Conservation (phyloP, 37 sponge, comb jelly and placozoan genomes). For the Amphimedon queenslandica region DNA sequence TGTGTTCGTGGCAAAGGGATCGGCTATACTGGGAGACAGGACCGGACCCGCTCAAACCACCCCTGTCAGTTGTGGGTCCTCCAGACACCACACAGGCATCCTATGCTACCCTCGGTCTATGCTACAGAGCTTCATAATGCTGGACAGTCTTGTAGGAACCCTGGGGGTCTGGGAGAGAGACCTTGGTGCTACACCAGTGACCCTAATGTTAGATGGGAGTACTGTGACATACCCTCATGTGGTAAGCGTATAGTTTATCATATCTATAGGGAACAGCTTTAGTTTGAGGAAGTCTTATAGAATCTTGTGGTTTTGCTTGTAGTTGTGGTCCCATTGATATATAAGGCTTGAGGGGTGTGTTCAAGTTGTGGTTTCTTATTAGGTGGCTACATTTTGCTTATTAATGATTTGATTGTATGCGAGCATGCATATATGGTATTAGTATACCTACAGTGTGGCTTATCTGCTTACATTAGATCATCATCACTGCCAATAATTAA, state of each 20-base stretch:
- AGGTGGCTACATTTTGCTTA: no score
- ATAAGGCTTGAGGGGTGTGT: no score
- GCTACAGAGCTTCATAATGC: background rate
- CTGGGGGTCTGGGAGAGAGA: slow-evolving; percentile 26
- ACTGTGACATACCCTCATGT: slow-evolving; percentile 44
- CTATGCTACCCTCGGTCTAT: background rate
- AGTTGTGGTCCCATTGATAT: no score
- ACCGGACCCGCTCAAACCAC: background rate
- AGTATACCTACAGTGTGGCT: no score
- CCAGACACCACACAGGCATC: slow-evolving; percentile 21
- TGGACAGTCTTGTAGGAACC: slow-evolving; percentile 38
- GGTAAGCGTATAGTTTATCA: slow-evolving; percentile 25
- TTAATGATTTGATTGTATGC: no score
- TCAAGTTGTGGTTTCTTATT: no score
- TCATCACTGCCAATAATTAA: no score
- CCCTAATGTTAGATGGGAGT: slow-evolving; percentile 33
- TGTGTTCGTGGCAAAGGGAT: slow-evolving; percentile 28
- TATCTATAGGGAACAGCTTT: no score
- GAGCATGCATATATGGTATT: no score
- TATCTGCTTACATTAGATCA: no score
- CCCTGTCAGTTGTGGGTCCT: slow-evolving; percentile 29
- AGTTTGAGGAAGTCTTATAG: no score
- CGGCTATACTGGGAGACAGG: slow-evolving; percentile 4
- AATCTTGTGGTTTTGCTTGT: no score
- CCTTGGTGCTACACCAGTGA: slow-evolving; percentile 60